Evolutionary conservation across 2,888 invertebrate species (phyloP), one percentile per base, ranked within the genome.

Genomic region (Fabriciana adippe): DNA sequence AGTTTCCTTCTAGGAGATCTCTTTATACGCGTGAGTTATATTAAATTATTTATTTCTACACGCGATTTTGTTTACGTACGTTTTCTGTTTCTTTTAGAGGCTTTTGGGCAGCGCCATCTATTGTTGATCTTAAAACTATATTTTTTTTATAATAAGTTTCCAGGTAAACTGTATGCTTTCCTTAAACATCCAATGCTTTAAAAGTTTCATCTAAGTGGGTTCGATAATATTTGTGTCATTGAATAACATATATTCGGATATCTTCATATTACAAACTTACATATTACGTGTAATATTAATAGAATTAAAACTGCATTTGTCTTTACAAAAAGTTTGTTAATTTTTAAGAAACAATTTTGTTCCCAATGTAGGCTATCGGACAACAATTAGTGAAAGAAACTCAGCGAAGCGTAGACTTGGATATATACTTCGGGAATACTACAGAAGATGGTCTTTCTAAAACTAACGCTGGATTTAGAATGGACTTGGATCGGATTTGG

Each of bases 401-500:
- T 41, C 82, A 86, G 64, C 88, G 85, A 65, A 92, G 92, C 66
- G 84, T 93, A 0, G 92, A 93, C 70, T 67, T 93, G 47, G 91
- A 93, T 68, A 90, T 92, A 11, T 90, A 87, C 80, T 92, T 88
- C 75, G 92, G 92, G 0, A 90, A 91, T 76, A 87, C 75, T 57
- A 90, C 87, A 0, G 72, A 81, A 0, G 83, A 86, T 0, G 82
- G 82, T 0, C 75, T 90, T 50, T 72, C 78, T 55, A 86, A 77
- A 18, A 90, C 85, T 2, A 80, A 90, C n/a, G 90, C 90, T 1
- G 93, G 93, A 0, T 93, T 93, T 72, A 83, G 86, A 64, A 89
- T 93, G 89, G 92, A 93, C 62, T 79, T 93, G 15, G 93, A 93
- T 67, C 82, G 80, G 48, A 83, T 92, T 72, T 93, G 93, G 93